Evolutionary conservation across 2,888 invertebrate species (phyloP).

Genomic region (Acrobasis consociella): DNA sequence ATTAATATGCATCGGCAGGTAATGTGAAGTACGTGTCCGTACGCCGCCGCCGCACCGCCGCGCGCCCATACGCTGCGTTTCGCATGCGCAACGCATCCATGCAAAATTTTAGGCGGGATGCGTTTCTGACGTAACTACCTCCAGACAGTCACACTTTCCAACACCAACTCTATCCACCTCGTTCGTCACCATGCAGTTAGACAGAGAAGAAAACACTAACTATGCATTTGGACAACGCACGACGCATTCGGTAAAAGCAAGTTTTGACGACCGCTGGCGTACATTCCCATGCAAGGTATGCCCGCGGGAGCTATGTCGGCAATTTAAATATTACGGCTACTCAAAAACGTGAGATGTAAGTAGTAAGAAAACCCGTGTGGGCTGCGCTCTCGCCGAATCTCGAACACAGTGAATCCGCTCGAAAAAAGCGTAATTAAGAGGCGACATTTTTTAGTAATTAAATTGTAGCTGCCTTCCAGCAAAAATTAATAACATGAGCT

Average conservation of each 20-base stretch:
- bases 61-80: slow-evolving; percentile 49
- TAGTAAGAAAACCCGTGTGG: slow-evolving; percentile 78
- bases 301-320: slow-evolving; percentile 78
- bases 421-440: slow-evolving; percentile 66
- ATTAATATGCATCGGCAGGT: slow-evolving; percentile 81
- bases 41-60: slow-evolving; percentile 55
- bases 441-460: slow-evolving; percentile 76
- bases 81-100: slow-evolving; percentile 79
- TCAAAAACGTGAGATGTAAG: slow-evolving; percentile 81
- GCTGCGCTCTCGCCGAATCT: slow-evolving; percentile 64
- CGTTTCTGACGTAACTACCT: slow-evolving; percentile 68
- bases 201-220: slow-evolving; percentile 64
- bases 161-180: slow-evolving; percentile 57
- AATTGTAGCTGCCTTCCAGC: slow-evolving; percentile 64
- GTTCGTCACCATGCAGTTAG: slow-evolving; percentile 60
- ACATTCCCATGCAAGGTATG: slow-evolving; percentile 81
- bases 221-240: slow-evolving; percentile 68
- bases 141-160: slow-evolving; percentile 66
- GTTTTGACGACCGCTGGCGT: slow-evolving; percentile 74
- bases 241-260: slow-evolving; percentile 78
- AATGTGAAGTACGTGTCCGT: slow-evolving; percentile 72
- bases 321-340: slow-evolving; percentile 82
- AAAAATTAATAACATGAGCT: slow-evolving; percentile 69
- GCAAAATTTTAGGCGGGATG: slow-evolving; percentile 83
- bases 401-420: slow-evolving; percentile 67